Evolutionary conservation across 2,797 vertebrate species (phyloP), one percentile per base, ranked within the genome.

Genomic region (Gymnothorax reevesii): DNA sequence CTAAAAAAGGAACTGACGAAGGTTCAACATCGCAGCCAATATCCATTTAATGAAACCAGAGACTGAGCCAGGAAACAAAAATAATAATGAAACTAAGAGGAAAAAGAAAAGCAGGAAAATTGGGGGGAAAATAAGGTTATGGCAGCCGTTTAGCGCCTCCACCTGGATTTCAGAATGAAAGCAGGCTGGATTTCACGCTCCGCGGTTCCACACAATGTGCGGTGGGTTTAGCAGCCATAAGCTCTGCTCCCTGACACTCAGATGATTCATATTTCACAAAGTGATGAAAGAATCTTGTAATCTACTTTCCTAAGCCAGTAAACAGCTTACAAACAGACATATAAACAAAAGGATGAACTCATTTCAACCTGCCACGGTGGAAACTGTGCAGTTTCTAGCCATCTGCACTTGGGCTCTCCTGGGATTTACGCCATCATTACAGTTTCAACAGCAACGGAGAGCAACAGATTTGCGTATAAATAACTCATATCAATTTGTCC

Each of bases 241-340:
- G 75, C 75, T 79, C 75, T 79, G 42, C 75, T 79, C 42, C 15
- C 49, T 79, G 75, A 54, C 75, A 52, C 22, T 79, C 75, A 42
- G 42, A 42, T 79, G 75, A 79, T 79, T 79, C 75, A 54, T 79
- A 42, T 79, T 79, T 52, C 49, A 52, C 75, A 79, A 52, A 52
- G 75, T 8, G 22, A 54, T 52, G 33, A 54, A 79, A 79, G 17
- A 4, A 79, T 79, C 75, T 79, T 49, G 20, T 79, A 79, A 79
- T 79, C 42, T 79, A 42, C 54, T 3, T 79, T 52, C 27, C 75
- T 79, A 20, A 79, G 75, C 75, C 75, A 79, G 42, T 79, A 79
- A 79, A 79, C 49, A 79, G 75, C 22, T 75, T 54, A 79, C 75
- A 79, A 79, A 79, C 75, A 79, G 42, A 42, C 75, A 79, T 20